Conservation (phyloP, 2,113 vertebrate genomes). For the Nothocercus nigrocapillus region DNA sequence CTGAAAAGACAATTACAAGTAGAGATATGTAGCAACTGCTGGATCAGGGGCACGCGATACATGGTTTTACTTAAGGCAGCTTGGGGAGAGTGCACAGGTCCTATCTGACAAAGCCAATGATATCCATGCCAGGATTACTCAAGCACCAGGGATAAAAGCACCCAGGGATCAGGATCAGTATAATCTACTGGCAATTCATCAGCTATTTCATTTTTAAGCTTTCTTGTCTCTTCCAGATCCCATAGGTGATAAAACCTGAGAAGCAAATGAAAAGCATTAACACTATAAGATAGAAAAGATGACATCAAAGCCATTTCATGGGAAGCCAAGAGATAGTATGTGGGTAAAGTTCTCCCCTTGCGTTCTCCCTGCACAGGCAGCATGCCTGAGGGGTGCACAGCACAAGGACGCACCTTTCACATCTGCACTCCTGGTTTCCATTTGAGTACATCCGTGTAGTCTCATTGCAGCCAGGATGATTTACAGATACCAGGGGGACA, state of each 20-base stretch:
- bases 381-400: neutral
- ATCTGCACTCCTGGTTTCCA: neutral
- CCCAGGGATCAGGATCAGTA: neutral
- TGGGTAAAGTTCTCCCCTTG: neutral
- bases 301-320: neutral
- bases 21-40: neutral
- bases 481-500: neutral
- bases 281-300: neutral
- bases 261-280: neutral
- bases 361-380: neutral
- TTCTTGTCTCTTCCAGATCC: neutral
- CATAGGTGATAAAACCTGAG: neutral
- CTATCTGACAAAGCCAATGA: accelerated
- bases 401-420: neutral
- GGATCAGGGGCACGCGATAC: accelerated
- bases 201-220: neutral
- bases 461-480: neutral
- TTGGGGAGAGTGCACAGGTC: neutral
- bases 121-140: neutral
- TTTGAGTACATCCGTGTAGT: neutral
- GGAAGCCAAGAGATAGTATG: neutral
- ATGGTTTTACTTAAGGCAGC: neutral
- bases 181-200: neutral
- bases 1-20: neutral
- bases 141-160: neutral